Conservation (phyloP, 2,888 invertebrate genomes). For the Aspidapion aeneum region DNA sequence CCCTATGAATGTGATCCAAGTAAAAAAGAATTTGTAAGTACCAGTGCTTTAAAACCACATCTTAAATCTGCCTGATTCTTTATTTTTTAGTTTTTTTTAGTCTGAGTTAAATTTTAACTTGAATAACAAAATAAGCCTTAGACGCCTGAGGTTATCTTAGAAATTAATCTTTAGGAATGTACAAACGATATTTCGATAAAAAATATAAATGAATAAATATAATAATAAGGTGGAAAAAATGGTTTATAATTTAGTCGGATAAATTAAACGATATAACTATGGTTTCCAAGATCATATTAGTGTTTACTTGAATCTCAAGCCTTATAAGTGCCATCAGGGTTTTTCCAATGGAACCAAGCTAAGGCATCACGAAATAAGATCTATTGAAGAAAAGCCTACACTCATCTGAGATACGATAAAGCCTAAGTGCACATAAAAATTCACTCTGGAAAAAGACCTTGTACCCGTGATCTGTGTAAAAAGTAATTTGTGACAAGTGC, state of each 20-base stretch:
- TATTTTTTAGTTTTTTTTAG: not conserved
- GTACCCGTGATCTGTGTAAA: constrained; percentile 48
- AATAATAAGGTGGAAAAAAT: too few species aligned
- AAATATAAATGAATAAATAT: too few species aligned
- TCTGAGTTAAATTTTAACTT: too few species aligned
- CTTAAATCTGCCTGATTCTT: constrained; percentile 28
- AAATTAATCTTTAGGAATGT: too few species aligned
- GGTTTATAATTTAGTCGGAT: constrained; percentile 52
- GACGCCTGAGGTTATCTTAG: too few species aligned
- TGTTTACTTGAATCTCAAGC: constrained; percentile 45
- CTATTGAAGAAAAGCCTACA: constrained; percentile 31
- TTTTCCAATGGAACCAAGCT: constrained; percentile 52
- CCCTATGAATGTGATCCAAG: constrained; percentile 51
- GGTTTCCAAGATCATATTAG: constrained; percentile 35
- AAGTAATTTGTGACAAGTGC: constrained; percentile 37
- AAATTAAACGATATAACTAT: constrained; percentile 51
- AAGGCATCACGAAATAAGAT: constrained; percentile 52
- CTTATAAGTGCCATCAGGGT: constrained; percentile 51
- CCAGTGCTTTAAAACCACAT: constrained; percentile 35
- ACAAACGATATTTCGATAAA: too few species aligned
- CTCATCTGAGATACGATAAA: constrained; percentile 41
- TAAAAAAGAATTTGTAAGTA: constrained; percentile 36
- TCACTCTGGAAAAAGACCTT: constrained; percentile 49
- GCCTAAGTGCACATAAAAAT: constrained; percentile 37
- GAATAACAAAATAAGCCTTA: too few species aligned